These are phyloP conservation scores for Mustelus asterias DNA, from an alignment of 2,113 vertebrate species.

Conservation along the genomic window DNA sequence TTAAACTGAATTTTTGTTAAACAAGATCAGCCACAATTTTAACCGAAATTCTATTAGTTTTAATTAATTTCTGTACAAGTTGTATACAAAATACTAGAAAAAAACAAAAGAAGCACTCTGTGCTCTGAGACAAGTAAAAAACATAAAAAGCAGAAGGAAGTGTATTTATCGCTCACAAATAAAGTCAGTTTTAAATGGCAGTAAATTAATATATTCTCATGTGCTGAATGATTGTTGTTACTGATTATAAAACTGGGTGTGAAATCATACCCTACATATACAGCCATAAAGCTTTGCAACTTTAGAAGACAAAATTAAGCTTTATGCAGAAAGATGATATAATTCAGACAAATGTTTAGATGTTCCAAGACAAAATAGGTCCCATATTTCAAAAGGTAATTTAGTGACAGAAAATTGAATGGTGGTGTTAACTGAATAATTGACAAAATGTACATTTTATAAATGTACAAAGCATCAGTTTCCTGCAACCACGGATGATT, in stretches of 20 bases:
- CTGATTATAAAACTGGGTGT: background rate
- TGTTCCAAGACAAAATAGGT: no score
- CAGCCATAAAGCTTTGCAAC: background rate
- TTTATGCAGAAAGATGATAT: background rate
- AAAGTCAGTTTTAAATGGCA: background rate
- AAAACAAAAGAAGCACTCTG: background rate
- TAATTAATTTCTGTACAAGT: slow-evolving; percentile 15
- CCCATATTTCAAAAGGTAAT: background rate
- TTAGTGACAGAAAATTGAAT: background rate
- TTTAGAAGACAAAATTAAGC: background rate
- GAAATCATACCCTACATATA: background rate
- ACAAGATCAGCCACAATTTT: background rate
- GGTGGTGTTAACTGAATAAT: background rate
- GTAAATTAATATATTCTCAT: background rate
- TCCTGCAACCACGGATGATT: background rate
- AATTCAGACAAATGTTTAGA: background rate
- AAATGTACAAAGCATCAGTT: background rate
- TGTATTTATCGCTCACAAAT: background rate
- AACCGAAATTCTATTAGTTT: background rate
- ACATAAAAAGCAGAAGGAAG: background rate
- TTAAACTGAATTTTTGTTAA: background rate
- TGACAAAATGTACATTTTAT: background rate
- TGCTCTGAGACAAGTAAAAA: background rate
- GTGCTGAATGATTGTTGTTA: background rate
- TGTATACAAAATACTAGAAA: background rate